Conservation (phyloP, 2,797 vertebrate genomes). For the Anableps anableps region DNA sequence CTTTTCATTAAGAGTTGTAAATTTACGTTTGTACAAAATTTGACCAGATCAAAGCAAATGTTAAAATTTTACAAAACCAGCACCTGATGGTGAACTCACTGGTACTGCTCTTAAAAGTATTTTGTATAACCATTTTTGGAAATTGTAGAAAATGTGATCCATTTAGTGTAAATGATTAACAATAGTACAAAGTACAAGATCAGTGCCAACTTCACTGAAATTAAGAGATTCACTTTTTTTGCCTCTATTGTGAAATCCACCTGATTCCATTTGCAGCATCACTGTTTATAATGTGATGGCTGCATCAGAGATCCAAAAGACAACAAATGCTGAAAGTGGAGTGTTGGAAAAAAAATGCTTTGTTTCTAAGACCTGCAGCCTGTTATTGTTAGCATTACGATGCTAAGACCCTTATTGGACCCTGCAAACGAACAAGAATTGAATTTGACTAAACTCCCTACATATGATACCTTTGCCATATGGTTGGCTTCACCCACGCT, state of each 20-base stretch:
- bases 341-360: not conserved
- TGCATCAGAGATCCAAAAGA: not conserved
- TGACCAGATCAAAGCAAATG: conserved; percentile 15
- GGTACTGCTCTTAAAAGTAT: too few species aligned
- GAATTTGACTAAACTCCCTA: not conserved
- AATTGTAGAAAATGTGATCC: not conserved
- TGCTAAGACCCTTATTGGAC: not conserved
- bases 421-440: not conserved
- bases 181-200: not conserved
- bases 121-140: not conserved
- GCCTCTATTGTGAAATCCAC: not conserved
- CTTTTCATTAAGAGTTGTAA: conserved; percentile 10
- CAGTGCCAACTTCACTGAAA: not conserved
- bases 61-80: not conserved
- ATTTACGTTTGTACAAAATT: conserved; percentile 17
- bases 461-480: not conserved
- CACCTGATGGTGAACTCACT: not conserved
- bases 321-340: not conserved
- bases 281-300: not conserved
- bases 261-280: not conserved
- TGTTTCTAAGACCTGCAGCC: not conserved
- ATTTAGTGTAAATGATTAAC: not conserved
- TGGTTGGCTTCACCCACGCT: not conserved
- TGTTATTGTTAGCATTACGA: not conserved
- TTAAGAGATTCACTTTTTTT: not conserved